Conservation (phyloP, 2,113 vertebrate genomes). For the Noturus placidus region DNA sequence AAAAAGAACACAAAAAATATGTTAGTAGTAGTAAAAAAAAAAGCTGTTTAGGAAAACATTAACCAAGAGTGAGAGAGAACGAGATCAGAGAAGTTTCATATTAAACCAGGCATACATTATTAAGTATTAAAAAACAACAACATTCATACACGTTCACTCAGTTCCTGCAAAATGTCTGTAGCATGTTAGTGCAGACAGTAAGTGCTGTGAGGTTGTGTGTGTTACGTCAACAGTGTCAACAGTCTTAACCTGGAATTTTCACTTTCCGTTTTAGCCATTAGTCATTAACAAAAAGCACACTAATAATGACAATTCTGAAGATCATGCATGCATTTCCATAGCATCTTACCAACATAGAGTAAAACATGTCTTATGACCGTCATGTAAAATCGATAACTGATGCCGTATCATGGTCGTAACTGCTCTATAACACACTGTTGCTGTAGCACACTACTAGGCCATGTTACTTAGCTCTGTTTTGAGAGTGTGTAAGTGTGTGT, state of each 20-base stretch:
- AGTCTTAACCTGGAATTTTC: conserved; percentile 12
- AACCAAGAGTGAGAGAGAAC: conserved; percentile 28
- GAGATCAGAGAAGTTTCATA: conserved; percentile 55
- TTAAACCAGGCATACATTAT: conserved; percentile 69
- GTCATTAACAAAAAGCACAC: conserved; percentile 41
- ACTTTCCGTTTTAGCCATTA: conserved; percentile 25
- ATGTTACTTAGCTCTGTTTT: conserved; percentile 75
- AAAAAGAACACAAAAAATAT: conserved; percentile 35
- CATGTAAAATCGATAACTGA: conserved; percentile 21
- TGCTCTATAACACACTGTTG: conserved; percentile 44
- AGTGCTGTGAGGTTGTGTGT: conserved; percentile 43
- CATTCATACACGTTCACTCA: conserved; percentile 75
- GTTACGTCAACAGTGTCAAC: conserved; percentile 43
- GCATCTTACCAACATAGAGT: conserved; percentile 4
- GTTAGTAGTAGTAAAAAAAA: conserved; percentile 26
- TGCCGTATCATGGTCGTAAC: conserved; percentile 26
- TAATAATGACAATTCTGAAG: conserved; percentile 26
- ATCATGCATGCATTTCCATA: conserved; percentile 33
- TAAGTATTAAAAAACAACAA: conserved; percentile 69
- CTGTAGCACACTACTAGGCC: conserved; percentile 61
- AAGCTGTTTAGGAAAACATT: conserved; percentile 41
- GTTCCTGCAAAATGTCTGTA: conserved; percentile 71
- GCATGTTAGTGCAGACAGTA: conserved; percentile 71
- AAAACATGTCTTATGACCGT: conserved; percentile 30
- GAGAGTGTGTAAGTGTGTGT: conserved; percentile 67